phyloP scores from a whole-genome alignment of 2,113 vertebrate genomes.

The Anguilla rostrata region DNA sequence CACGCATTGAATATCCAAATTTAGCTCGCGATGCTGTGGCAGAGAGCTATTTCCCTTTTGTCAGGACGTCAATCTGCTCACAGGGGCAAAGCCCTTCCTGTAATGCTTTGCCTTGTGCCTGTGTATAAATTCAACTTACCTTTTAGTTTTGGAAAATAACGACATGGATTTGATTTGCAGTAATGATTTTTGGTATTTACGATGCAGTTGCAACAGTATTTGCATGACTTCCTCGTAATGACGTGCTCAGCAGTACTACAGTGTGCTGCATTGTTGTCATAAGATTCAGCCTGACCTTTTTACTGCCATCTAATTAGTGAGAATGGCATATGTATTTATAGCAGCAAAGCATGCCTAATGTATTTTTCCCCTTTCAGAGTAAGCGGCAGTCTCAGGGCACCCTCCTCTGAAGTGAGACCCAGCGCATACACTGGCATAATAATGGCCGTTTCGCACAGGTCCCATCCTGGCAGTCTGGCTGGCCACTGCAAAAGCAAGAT shows the following conservation, averaged over 20 bases:
- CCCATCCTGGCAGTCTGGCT: not conserved
- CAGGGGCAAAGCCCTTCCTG: not conserved
- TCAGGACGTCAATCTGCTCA: not conserved
- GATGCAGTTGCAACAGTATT: not conserved
- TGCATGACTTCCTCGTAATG: not conserved
- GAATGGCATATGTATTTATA: constrained; percentile 33
- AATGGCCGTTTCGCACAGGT: not conserved
- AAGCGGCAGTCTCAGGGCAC: not conserved
- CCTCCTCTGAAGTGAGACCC: not conserved
- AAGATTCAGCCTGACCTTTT: constrained; percentile 24
- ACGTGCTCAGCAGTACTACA: not conserved
- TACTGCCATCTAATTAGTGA: constrained; percentile 14
- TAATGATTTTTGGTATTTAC: not conserved
- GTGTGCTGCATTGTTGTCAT: constrained; percentile 11
- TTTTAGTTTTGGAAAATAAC: not conserved
- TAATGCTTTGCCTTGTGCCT: not conserved
- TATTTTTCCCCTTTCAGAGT: constrained; percentile 9
- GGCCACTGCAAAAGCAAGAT: not conserved
- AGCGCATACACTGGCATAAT: not conserved
- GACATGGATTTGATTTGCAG: not conserved
- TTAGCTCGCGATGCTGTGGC: not conserved
- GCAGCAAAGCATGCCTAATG: constrained; percentile 7
- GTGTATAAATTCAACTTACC: not conserved
- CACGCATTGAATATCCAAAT: not conserved
- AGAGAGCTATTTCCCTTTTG: not conserved